phyloP scores from a whole-genome alignment of 1,140 invertebrate genomes.

The Eumeta japonica region DNA sequence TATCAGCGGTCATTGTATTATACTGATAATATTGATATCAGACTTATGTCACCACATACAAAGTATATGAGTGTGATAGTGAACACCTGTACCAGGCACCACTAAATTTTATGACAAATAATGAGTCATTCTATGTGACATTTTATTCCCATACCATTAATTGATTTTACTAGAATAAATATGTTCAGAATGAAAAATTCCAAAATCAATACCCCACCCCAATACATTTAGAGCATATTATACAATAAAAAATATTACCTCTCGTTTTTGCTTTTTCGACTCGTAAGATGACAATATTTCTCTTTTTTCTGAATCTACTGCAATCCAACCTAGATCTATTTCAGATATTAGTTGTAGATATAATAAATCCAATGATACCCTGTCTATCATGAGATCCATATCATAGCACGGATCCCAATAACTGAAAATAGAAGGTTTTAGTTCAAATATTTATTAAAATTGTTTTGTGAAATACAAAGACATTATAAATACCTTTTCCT shows the following conservation, averaged over 20 bases:
- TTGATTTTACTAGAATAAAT: too few species aligned
- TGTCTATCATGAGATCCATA: constrained; percentile 75
- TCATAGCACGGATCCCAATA: constrained; percentile 89
- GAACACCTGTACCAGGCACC: too few species aligned
- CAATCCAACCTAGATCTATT: constrained; percentile 82
- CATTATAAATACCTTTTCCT: constrained; percentile 64
- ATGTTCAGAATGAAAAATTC: too few species aligned
- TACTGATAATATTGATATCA: too few species aligned
- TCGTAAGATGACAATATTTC: constrained; percentile 70
- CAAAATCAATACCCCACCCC: too few species aligned
- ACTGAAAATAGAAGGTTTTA: constrained; percentile 64
- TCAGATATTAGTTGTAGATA: constrained; percentile 87
- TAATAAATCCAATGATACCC: constrained; percentile 80
- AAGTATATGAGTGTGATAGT: too few species aligned
- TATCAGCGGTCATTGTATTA: too few species aligned
- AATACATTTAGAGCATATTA: too few species aligned
- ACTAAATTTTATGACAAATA: too few species aligned
- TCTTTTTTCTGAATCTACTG: constrained; percentile 68
- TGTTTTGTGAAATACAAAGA: constrained; percentile 8
- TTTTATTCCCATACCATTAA: too few species aligned
- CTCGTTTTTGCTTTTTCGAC: constrained; percentile 74
- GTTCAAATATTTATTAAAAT: not conserved
- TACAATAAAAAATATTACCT: constrained; percentile 59
- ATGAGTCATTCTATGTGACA: too few species aligned
- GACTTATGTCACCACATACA: too few species aligned